A percentile compares a stretch with the other conserved stretches of the same genome.
These are phyloP conservation scores for Pachyuromys duprasi DNA, from an alignment of 2,797 vertebrate genomes.

Conservation along the genomic window DNA sequence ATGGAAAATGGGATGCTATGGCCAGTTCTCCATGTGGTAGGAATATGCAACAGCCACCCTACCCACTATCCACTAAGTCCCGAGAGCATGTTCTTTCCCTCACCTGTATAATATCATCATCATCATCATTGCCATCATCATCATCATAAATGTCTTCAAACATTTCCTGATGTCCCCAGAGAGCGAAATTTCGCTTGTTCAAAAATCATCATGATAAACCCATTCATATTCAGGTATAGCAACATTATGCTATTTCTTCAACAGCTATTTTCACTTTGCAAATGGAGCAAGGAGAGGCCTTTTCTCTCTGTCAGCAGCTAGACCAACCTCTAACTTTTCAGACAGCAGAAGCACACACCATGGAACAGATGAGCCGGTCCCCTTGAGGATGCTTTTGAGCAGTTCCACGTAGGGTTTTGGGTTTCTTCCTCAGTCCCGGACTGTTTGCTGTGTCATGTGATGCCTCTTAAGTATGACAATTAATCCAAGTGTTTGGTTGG, in stretches of 20 bases:
- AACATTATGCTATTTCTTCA: neutral
- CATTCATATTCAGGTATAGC: neutral
- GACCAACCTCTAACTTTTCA: neutral
- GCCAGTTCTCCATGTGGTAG: neutral
- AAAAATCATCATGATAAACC: neutral
- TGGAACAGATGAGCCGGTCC: neutral
- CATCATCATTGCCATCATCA: neutral
- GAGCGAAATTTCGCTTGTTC: neutral
- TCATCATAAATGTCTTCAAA: neutral
- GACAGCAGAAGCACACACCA: neutral
- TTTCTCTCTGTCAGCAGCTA: neutral
- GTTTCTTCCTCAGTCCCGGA: neutral
- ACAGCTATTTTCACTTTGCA: neutral
- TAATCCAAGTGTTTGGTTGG: neutral
- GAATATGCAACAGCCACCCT: neutral
- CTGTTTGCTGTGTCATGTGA: accelerated
- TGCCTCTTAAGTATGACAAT: neutral
- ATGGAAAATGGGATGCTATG: neutral
- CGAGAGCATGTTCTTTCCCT: too few relatives aligned
- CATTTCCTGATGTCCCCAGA: neutral
- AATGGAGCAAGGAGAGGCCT: neutral
- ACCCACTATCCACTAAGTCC: neutral
- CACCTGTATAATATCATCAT: too few relatives aligned
- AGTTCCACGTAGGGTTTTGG: neutral
- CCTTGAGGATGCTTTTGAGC: neutral